Percentiles rank a stretch among this genome's conserved stretches.
Evolutionary conservation across 2,797 vertebrate genomes (phyloP).

Genomic region (Danio tinwini): DNA sequence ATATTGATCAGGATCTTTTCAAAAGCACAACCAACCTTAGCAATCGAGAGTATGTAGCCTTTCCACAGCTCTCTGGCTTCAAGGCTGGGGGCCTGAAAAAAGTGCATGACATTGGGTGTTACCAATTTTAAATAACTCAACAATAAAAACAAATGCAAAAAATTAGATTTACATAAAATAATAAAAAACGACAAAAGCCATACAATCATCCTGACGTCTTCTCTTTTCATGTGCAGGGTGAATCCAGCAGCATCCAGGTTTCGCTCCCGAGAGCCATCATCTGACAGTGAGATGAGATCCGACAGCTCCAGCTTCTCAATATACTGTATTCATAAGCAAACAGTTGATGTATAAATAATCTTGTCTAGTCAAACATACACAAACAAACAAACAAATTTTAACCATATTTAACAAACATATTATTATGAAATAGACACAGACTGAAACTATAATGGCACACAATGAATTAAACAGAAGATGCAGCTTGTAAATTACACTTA

Average conservation of each 20-base stretch:
- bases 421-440: constrained; percentile 24
- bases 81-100: constrained; percentile 74
- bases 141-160: background rate
- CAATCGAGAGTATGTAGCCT: constrained; percentile 81
- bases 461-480: background rate
- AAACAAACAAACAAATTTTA: background rate
- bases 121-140: background rate
- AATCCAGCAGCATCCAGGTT: constrained; percentile 68
- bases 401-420: background rate
- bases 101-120: background rate
- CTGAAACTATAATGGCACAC: background rate
- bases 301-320: constrained; percentile 81
- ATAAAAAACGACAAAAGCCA: constrained; percentile 34
- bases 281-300: constrained; percentile 71
- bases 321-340: constrained; percentile 72
- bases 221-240: constrained; percentile 68
- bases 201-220: constrained; percentile 79
- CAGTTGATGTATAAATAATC: background rate
- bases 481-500: constrained; percentile 63
- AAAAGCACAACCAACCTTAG: constrained; percentile 72
- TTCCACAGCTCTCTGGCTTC: constrained; percentile 87
- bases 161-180: background rate
- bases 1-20: background rate
- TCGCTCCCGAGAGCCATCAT: constrained; percentile 69
- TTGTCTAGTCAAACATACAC: background rate